phyloP scores from a whole-genome alignment of 2,113 vertebrate genomes.

The Tyrannus savana region DNA sequence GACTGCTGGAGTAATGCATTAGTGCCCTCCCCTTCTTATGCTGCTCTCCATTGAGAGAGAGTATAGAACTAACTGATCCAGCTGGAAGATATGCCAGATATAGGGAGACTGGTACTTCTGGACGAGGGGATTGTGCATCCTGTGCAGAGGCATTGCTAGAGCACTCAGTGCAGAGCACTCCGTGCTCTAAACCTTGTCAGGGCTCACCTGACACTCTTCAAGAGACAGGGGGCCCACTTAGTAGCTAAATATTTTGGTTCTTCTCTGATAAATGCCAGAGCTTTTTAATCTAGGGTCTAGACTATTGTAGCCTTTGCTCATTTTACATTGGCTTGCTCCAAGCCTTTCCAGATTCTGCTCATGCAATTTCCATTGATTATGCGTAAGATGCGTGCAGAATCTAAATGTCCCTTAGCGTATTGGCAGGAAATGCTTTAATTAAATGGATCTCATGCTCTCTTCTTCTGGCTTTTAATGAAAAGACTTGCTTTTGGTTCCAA shows the following conservation, averaged over 20 bases:
- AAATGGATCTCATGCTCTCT: conserved; percentile 6
- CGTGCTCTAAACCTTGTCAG: background rate
- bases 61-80: background rate
- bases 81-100: background rate
- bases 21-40: background rate
- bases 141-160: background rate
- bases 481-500: conserved; percentile 9
- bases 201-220: background rate
- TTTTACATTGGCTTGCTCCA: background rate
- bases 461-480: conserved; percentile 32
- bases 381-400: background rate
- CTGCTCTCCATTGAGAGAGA: background rate
- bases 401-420: background rate
- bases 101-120: background rate
- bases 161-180: background rate
- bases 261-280: background rate
- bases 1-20: background rate
- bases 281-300: background rate
- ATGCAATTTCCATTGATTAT: background rate
- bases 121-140: background rate
- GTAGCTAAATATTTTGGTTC: background rate
- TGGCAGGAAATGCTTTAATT: conserved; percentile 37
- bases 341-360: background rate
- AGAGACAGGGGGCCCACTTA: background rate
- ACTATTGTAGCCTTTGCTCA: background rate